Conservation (phyloP, 1,140 invertebrate species). For the Melanaphis sacchari region DNA sequence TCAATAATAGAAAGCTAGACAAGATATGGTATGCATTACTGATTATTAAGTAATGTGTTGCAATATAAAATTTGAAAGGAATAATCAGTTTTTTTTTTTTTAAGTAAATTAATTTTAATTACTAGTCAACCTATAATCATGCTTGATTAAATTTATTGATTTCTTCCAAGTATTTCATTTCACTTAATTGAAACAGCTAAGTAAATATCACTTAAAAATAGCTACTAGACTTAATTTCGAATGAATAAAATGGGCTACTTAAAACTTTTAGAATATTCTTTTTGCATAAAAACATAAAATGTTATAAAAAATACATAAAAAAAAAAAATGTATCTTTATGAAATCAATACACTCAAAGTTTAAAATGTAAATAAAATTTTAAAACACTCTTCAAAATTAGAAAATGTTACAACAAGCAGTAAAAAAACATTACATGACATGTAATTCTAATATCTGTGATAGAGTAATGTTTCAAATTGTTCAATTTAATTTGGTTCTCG, state of each 20-base stretch:
- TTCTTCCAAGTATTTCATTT: neutral
- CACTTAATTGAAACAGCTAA: neutral
- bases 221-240: neutral
- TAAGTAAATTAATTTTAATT: neutral
- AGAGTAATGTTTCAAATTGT: neutral
- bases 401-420: neutral
- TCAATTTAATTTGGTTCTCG: neutral
- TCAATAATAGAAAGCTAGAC: neutral
- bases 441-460: no score
- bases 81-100: neutral
- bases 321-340: neutral
- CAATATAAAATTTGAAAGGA: neutral
- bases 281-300: neutral
- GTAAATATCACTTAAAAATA: neutral
- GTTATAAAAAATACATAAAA: neutral
- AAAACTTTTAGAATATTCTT: neutral
- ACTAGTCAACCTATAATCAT: neutral
- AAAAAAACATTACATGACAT: neutral
- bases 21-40: neutral
- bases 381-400: neutral
- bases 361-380: neutral
- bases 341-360: neutral
- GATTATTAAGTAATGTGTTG: neutral
- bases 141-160: neutral
- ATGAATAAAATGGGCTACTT: neutral